Conservation (phyloP, 2,113 vertebrate genomes). For the Cynopterus brachyotis region DNA sequence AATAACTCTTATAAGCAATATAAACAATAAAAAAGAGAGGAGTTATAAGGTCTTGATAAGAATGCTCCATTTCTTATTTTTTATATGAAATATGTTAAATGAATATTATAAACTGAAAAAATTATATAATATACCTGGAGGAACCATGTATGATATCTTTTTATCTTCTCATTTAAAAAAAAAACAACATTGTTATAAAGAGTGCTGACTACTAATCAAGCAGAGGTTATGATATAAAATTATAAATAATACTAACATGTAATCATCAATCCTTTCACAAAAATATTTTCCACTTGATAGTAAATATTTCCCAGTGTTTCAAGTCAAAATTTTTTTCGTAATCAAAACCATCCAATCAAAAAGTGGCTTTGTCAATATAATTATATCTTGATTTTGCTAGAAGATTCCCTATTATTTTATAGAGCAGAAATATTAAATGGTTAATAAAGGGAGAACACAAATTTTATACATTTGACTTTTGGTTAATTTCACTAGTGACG, state of each 20-base stretch:
- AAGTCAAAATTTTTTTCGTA: not conserved
- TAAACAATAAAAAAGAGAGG: constrained; percentile 36
- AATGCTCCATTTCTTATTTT: not conserved
- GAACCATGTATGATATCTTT: not conserved
- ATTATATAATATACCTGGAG: not conserved
- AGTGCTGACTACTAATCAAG: not conserved
- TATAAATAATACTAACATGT: not conserved
- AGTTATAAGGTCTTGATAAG: not conserved
- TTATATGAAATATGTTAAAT: not conserved
- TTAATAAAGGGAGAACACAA: constrained; percentile 14
- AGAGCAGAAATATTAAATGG: not conserved
- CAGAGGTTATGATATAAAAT: constrained; percentile 47
- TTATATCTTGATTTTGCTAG: constrained; percentile 6
- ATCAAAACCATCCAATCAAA: not conserved
- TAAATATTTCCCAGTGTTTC: constrained; percentile 8
- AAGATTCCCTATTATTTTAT: not conserved
- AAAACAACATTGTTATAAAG: too few relatives aligned
- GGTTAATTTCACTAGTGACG: not conserved
- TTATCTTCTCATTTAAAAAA: not conserved
- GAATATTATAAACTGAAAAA: not conserved
- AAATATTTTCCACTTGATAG: constrained; percentile 4
- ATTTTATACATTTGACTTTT: not conserved
- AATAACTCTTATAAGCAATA: not conserved
- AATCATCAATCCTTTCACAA: not conserved
- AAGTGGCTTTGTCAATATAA: not conserved